Evolutionary conservation across 1,140 invertebrate genomes (phyloP).

Genomic region (Samia ricini): DNA sequence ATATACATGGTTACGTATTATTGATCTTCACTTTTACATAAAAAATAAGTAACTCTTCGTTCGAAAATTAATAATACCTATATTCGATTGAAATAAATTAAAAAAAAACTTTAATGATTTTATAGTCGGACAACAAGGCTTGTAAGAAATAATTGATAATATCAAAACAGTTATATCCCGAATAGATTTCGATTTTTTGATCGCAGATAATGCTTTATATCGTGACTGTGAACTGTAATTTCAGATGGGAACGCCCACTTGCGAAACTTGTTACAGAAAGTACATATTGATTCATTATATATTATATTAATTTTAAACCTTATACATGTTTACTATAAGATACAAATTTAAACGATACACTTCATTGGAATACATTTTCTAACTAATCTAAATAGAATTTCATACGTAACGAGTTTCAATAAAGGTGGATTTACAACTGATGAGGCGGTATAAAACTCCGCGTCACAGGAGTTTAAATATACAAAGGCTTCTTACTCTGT

Average conservation of each 20-base stretch:
- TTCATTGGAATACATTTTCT: background rate
- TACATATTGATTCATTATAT: background rate
- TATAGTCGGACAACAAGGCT: background rate
- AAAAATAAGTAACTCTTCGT: background rate
- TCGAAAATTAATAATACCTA: background rate
- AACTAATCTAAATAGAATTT: background rate
- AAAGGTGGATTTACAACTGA: constrained; percentile 20
- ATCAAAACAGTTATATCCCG: background rate
- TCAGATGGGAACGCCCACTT: constrained; percentile 10
- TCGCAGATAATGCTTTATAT: background rate
- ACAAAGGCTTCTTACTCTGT: constrained; percentile 36
- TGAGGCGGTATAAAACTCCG: constrained; percentile 16
- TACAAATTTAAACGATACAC: background rate
- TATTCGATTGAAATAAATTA: background rate
- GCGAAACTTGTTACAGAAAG: constrained; percentile 5
- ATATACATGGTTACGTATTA: background rate
- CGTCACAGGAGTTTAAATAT: constrained; percentile 33
- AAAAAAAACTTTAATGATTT: background rate
- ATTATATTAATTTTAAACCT: background rate
- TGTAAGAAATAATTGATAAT: background rate
- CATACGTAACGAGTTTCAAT: background rate
- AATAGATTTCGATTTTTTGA: background rate
- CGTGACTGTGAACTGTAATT: constrained; percentile 5
- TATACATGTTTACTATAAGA: background rate
- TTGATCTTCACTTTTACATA: background rate